Conservation (phyloP, 2,113 vertebrate species). For the Motacilla tschutschensis region DNA sequence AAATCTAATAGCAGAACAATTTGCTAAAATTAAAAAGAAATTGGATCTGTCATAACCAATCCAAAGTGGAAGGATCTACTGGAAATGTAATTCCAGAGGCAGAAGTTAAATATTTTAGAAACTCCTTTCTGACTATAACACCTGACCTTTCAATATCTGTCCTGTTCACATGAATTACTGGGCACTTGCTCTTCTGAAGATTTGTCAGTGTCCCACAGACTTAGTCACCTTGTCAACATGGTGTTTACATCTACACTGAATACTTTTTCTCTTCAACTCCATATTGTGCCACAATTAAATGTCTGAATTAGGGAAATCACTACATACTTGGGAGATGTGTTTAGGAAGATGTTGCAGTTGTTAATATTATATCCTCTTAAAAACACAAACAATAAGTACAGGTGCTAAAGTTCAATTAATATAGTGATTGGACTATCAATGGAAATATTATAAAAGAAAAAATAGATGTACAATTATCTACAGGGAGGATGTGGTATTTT, state of each 20-base stretch:
- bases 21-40: conserved; percentile 30
- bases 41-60: conserved; percentile 25
- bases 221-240: not conserved
- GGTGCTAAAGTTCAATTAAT: not conserved
- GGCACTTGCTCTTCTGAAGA: not conserved
- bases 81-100: conserved; percentile 27
- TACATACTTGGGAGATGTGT: not conserved
- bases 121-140: not conserved
- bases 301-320: not conserved
- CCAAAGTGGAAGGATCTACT: conserved; percentile 10
- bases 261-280: not conserved
- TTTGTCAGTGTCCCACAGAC: not conserved
- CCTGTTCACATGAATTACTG: not conserved
- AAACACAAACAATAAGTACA: not conserved
- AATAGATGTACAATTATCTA: not conserved
- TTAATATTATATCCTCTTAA: not conserved
- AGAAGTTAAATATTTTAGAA: conserved; percentile 14
- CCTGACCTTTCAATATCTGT: conserved; percentile 22
- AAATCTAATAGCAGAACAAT: not conserved
- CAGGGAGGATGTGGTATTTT: not conserved
- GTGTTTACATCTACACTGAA: not conserved
- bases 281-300: not conserved
- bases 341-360: not conserved
- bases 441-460: not conserved
- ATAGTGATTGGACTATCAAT: not conserved